Conservation (phyloP, 2,797 vertebrate genomes). For the Amazona ochrocephala region DNA sequence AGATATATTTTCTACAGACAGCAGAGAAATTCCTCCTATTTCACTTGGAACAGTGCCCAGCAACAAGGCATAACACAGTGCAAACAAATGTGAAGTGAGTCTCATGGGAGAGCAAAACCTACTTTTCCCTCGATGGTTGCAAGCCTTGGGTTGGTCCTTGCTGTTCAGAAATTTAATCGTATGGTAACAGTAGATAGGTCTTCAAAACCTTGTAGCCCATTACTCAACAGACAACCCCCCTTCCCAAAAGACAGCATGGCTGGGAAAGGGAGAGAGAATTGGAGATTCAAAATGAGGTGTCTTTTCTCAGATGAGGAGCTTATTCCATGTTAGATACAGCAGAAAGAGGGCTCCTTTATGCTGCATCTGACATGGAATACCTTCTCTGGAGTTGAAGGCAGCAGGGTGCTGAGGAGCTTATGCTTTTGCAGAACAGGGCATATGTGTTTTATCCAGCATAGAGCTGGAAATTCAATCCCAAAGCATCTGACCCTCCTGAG, state of each 20-base stretch:
- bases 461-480: not conserved
- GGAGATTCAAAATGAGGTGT: not conserved
- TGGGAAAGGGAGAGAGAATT: not conserved
- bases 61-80: not conserved
- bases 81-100: not conserved
- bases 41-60: not conserved
- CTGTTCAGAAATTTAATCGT: not conserved
- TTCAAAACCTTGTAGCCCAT: not conserved
- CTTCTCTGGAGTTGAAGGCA: not conserved
- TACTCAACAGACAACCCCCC: not conserved
- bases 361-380: rapidly evolving
- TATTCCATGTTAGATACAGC: not conserved
- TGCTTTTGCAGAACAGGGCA: not conserved
- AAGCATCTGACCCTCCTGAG: not conserved
- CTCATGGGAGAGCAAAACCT: not conserved
- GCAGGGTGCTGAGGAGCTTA: not conserved
- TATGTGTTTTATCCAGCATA: not conserved
- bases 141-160: not conserved
- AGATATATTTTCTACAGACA: not conserved
- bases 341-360: not conserved
- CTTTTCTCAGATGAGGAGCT: not conserved
- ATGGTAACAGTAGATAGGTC: not conserved
- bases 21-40: not conserved
- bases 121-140: not conserved
- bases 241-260: not conserved